Base-by-base conservation (phyloP, 1,140 invertebrate genomes). In the Drosophila albomicans region DNA sequence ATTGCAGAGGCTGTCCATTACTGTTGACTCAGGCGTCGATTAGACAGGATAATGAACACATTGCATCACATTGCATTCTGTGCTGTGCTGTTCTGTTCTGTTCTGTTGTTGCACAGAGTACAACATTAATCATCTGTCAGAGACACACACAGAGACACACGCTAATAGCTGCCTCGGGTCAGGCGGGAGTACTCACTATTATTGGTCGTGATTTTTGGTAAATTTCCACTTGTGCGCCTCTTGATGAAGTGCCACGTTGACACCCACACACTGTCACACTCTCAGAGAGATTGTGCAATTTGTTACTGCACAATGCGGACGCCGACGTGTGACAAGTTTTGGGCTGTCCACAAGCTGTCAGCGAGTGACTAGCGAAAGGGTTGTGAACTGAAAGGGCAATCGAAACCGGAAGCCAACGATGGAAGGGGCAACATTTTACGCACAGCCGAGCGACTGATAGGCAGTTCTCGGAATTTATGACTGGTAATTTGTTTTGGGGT, bases 331-430 rank as follows among this genome's bases (percentile, higher is more conserved):
- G 62, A 88, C 84, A 84, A 84, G 70, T 89, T 87, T 87, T 89
- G 81, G 84, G 74, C 74, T 87, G 84, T 87, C 84, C 84, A 87
- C 85, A 87, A 75, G 69, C 80, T 80, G 85, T 87, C 82, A 70
- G 35, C 38, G 46, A 56, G 41, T 8, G 45, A 43, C 15, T 35
- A 4, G 3, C 16, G 10, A 6, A 4, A 30, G 25, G 28, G 4
- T 7, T 8, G 28, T 16, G 15, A 15, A 15, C 30, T 20, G 52
- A n/a, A n/a, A 16, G 46, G 16, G 28, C n/a, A 65, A 54, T 43
- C 61, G 48, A 52, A 41, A 32, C 48, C 63, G 62, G 45, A 32
- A 13, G 48, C 51, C 68, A 32, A 16, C 32, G 13, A 25, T 25
- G 20, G 20, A 25, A 25, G 20, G 43, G 32, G 11, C 32, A 61